Percentiles rank a stretch among this genome's conserved stretches.
Evolutionary conservation across 2,888 invertebrate genomes (phyloP).

Genomic region (Phrixothrix hirtus): DNA sequence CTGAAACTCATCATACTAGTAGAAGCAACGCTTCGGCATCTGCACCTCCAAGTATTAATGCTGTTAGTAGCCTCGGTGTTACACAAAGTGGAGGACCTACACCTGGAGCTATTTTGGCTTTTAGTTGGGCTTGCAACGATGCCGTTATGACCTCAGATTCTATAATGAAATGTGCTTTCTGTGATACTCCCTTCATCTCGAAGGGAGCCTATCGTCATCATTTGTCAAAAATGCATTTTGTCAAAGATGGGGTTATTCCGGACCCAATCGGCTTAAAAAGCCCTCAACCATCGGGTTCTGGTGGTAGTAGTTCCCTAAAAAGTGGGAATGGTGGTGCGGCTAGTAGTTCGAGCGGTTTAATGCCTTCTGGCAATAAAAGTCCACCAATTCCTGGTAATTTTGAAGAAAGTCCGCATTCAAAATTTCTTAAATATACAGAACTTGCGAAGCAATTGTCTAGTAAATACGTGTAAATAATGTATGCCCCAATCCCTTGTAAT

Average conservation of each 20-base stretch:
- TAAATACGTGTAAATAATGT: conserved; percentile 80
- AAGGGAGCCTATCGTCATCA: conserved; percentile 97
- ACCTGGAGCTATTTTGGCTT: conserved; percentile 83
- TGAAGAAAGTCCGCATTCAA: conserved; percentile 93
- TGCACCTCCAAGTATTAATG: conserved; percentile 44
- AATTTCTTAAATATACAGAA: conserved; percentile 98
- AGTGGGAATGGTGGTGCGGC: conserved; percentile 40
- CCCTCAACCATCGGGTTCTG: conserved; percentile 47
- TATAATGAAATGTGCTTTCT: conserved; percentile 92
- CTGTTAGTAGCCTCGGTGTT: conserved; percentile 44
- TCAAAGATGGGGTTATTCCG: conserved; percentile 86
- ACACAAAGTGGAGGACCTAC: conserved; percentile 59
- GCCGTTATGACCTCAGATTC: conserved; percentile 85
- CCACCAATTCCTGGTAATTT: conserved; percentile 62
- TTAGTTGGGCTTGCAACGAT: conserved; percentile 94
- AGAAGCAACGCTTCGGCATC: conserved; percentile 46
- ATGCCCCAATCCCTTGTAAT: conserved; percentile 33
- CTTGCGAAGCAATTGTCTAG: conserved; percentile 97
- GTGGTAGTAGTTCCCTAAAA: conserved; percentile 35
- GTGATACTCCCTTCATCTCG: conserved; percentile 94
- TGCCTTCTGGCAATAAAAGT: conserved; percentile 46
- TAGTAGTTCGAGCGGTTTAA: conserved; percentile 20
- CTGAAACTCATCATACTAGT: conserved; percentile 74
- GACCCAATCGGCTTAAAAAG: conserved; percentile 69
- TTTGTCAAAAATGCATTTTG: conserved; percentile 93